These are phyloP conservation scores for Erythrocebus patas DNA, from an alignment of 2,113 vertebrate genomes.

Conservation along the genomic window DNA sequence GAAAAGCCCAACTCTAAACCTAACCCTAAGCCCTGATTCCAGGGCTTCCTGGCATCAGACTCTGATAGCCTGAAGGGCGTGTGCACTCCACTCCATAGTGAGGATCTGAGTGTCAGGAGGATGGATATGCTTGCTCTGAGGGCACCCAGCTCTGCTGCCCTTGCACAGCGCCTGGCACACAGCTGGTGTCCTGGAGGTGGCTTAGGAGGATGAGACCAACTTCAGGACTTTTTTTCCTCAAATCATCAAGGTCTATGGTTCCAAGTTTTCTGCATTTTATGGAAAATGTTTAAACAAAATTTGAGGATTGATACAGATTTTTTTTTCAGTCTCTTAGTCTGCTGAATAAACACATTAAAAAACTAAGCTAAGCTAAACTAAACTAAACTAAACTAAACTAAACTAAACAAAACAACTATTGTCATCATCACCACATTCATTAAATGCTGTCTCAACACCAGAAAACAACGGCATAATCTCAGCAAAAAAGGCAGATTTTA, in stretches of 20 bases:
- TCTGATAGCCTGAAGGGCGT: background rate
- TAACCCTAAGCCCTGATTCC: background rate
- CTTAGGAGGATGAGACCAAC: background rate
- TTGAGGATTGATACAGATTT: background rate
- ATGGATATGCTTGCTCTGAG: background rate
- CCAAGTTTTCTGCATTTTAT: background rate
- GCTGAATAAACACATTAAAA: background rate
- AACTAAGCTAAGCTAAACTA: background rate
- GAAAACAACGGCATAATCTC: background rate
- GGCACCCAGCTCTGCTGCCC: background rate
- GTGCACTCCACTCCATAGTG: background rate
- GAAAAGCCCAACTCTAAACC: background rate
- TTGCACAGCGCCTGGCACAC: background rate
- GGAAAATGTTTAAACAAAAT: background rate
- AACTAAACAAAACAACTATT: background rate
- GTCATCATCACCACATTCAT: background rate
- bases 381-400: background rate
- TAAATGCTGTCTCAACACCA: background rate
- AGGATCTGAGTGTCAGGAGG: background rate
- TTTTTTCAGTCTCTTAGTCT: background rate
- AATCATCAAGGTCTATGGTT: background rate
- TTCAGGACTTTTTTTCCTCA: background rate
- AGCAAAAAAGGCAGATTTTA: background rate
- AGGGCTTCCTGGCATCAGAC: background rate
- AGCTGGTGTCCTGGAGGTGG: background rate